phyloP scores from a whole-genome alignment of 64 coral and sea anemone genomes.

The Stichodactyla helianthus region DNA sequence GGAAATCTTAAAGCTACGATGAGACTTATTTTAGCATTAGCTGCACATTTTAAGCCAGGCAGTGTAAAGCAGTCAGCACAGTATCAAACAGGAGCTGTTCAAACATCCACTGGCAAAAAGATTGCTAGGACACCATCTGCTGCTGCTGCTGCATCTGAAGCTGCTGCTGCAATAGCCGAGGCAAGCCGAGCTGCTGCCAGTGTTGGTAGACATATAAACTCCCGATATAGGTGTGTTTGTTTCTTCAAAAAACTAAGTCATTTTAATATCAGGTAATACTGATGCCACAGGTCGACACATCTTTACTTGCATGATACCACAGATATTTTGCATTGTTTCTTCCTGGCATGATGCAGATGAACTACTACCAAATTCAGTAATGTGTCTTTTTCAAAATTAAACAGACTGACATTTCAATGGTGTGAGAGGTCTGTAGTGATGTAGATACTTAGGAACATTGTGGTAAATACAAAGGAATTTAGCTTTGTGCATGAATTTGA shows the following conservation, averaged over 20 bases:
- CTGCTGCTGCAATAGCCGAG: slow-evolving; percentile 90
- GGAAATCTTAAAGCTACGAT: slow-evolving; percentile 94
- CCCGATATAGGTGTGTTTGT: slow-evolving; percentile 27
- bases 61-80: slow-evolving; percentile 66
- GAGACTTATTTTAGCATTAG: slow-evolving; percentile 87
- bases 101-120: slow-evolving; percentile 32
- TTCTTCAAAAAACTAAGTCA: neutral
- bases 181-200: slow-evolving; percentile 88
- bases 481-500: too few relatives aligned
- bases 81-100: slow-evolving; percentile 13
- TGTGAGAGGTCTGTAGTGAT: too few relatives aligned
- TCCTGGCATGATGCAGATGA: too few relatives aligned
- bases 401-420: too few relatives aligned
- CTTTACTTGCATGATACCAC: too few relatives aligned
- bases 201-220: slow-evolving; percentile 63
- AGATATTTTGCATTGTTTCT: too few relatives aligned
- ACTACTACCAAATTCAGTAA: too few relatives aligned
- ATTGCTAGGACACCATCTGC: slow-evolving; percentile 78
- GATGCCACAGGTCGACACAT: neutral
- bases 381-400: too few relatives aligned
- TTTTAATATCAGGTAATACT: neutral
- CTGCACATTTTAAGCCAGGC: slow-evolving; percentile 95
- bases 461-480: too few relatives aligned
- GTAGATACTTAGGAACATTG: too few relatives aligned
- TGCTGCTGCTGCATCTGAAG: slow-evolving; percentile 92